A percentile compares a stretch with the other conserved stretches of the same genome.
Conservation (phyloP, 2,888 invertebrate genomes). For the Andricus quercusramuli region DNA sequence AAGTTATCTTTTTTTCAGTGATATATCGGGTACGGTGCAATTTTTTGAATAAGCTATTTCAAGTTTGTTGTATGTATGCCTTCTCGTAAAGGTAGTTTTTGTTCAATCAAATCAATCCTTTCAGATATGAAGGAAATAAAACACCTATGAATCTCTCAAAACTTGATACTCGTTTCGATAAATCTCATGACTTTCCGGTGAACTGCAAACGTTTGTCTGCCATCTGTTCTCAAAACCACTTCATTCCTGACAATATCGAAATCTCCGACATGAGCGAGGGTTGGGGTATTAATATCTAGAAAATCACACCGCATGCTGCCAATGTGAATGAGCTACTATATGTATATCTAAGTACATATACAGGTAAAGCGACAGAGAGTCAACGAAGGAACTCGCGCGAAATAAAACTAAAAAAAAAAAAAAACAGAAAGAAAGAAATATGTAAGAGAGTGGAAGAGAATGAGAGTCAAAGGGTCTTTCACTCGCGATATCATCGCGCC, state of each 20-base stretch:
- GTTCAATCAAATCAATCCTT: neutral
- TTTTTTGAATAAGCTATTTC: too few species aligned
- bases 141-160: constrained; percentile 13
- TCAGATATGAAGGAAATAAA: constrained; percentile 1
- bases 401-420: constrained; percentile 29
- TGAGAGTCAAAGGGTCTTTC: constrained; percentile 60
- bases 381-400: neutral
- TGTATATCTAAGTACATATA: neutral
- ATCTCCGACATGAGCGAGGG: constrained; percentile 19
- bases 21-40: too few species aligned
- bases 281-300: constrained; percentile 37
- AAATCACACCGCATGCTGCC: constrained; percentile 32
- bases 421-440: constrained; percentile 34
- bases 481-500: constrained; percentile 62
- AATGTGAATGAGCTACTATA: constrained; percentile 21
- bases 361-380: constrained; percentile 15
- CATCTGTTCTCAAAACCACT: constrained; percentile 37
- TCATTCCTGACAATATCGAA: constrained; percentile 38
- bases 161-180: neutral
- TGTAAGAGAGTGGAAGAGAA: constrained; percentile 56
- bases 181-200: constrained; percentile 37
- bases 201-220: constrained; percentile 36
- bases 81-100: neutral
- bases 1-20: too few species aligned
- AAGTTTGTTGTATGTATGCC: neutral